Evolutionary conservation across 2,797 vertebrate species (phyloP).

Genomic region (Moxostoma hubbsi): DNA sequence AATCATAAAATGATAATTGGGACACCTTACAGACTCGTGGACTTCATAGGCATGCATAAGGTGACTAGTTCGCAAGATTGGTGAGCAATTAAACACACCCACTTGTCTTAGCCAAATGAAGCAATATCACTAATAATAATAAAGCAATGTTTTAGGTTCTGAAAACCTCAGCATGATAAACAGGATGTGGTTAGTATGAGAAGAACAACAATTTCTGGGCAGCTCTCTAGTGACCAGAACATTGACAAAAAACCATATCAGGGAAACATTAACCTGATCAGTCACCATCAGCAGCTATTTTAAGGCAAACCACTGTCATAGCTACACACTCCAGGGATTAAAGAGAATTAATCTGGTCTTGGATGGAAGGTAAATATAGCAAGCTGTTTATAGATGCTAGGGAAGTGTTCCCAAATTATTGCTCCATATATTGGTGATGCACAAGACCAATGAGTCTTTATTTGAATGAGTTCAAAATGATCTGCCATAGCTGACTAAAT

Average conservation of each 20-base stretch:
- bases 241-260: constrained; percentile 57
- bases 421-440: neutral
- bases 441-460: constrained; percentile 14
- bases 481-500: neutral
- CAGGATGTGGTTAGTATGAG: constrained; percentile 38
- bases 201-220: constrained; percentile 12
- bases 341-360: constrained; percentile 42
- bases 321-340: constrained; percentile 65
- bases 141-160: neutral
- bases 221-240: constrained; percentile 14
- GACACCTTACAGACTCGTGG: too few relatives aligned
- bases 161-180: constrained; percentile 39
- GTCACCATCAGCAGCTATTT: constrained; percentile 71
- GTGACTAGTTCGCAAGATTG: too few relatives aligned
- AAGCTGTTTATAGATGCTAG: constrained; percentile 38
- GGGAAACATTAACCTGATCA: constrained; percentile 72
- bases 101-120: neutral
- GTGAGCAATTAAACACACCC: too few relatives aligned
- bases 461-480: constrained; percentile 39
- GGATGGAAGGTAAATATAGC: constrained; percentile 66
- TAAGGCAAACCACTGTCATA: constrained; percentile 56
- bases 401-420: constrained; percentile 13
- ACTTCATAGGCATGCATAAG: too few relatives aligned
- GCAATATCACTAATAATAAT: neutral
- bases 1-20: too few relatives aligned